A percentile compares a stretch with the other conserved stretches of the same genome.
phyloP scores from a whole-genome alignment of 2,888 invertebrate species.

The Metopia argyrocephala region DNA sequence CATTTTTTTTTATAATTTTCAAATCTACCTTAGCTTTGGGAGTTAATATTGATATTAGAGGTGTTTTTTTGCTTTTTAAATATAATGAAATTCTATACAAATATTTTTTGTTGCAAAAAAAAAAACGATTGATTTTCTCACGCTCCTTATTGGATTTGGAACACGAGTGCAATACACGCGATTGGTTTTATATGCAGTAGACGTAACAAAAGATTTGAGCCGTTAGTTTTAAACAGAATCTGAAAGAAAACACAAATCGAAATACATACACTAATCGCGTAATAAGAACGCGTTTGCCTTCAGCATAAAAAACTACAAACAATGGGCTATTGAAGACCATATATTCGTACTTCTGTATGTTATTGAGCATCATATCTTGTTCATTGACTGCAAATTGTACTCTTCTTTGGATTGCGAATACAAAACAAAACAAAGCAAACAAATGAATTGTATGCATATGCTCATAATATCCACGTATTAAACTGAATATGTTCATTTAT shows the following conservation, averaged over 20 bases:
- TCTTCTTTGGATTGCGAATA: too few relatives aligned
- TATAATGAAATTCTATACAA: too few relatives aligned
- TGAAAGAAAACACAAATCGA: not conserved
- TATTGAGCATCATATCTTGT: conserved; percentile 16
- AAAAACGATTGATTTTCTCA: conserved; percentile 71
- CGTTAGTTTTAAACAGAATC: conserved; percentile 34
- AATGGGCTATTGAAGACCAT: conserved; percentile 55
- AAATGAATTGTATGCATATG: too few relatives aligned
- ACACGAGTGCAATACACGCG: conserved; percentile 74
- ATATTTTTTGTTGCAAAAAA: not conserved
- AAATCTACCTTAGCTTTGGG: too few relatives aligned
- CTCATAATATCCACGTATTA: too few relatives aligned
- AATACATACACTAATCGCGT: conserved; percentile 22
- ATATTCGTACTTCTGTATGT: not conserved
- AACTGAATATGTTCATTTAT: too few relatives aligned
- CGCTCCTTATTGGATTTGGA: conserved; percentile 74
- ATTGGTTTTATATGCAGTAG: conserved; percentile 65
- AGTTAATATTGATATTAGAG: too few relatives aligned
- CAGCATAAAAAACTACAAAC: conserved; percentile 12
- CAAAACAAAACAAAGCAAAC: too few relatives aligned
- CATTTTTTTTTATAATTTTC: too few relatives aligned
- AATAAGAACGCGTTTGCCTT: conserved; percentile 45
- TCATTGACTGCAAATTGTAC: not conserved
- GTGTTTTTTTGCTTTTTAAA: too few relatives aligned
- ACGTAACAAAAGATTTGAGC: conserved; percentile 54